phyloP scores from a whole-genome alignment of 2,888 invertebrate species.

The Erebia epiphron region DNA sequence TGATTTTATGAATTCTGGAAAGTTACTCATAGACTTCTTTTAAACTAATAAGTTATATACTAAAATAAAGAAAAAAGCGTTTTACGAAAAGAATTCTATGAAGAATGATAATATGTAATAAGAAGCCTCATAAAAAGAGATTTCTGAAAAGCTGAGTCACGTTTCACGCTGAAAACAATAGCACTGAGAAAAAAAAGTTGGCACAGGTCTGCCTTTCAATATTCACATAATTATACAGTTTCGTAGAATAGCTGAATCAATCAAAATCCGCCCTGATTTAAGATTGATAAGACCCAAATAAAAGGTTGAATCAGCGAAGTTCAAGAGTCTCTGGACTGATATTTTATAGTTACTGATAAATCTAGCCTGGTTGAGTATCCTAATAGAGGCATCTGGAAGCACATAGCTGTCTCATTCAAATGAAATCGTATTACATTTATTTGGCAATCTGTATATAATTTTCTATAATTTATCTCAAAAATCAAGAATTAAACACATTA shows the following conservation, averaged over 20 bases:
- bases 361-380: too few species aligned
- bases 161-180: slow-evolving; percentile 47
- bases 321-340: not conserved
- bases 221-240: slow-evolving; percentile 47
- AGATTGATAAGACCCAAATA: slow-evolving; percentile 24
- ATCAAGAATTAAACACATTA: too few species aligned
- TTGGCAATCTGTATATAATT: too few species aligned
- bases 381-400: too few species aligned
- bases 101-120: slow-evolving; percentile 28
- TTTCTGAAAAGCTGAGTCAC: slow-evolving; percentile 27
- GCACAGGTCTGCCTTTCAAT: slow-evolving; percentile 56
- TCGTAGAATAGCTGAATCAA: slow-evolving; percentile 63
- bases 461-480: too few species aligned
- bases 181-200: slow-evolving; percentile 54
- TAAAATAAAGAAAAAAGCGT: not conserved
- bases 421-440: too few species aligned
- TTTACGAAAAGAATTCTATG: not conserved
- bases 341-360: too few species aligned
- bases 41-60: too few species aligned
- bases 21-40: too few species aligned
- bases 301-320: slow-evolving; percentile 17
- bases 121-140: slow-evolving; percentile 8
- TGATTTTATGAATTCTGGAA: too few species aligned
- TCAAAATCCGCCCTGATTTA: slow-evolving; percentile 49
- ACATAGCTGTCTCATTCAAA: too few species aligned